phyloP scores from a whole-genome alignment of 2,113 vertebrate genomes.

The Datnioides undecimradiatus region DNA sequence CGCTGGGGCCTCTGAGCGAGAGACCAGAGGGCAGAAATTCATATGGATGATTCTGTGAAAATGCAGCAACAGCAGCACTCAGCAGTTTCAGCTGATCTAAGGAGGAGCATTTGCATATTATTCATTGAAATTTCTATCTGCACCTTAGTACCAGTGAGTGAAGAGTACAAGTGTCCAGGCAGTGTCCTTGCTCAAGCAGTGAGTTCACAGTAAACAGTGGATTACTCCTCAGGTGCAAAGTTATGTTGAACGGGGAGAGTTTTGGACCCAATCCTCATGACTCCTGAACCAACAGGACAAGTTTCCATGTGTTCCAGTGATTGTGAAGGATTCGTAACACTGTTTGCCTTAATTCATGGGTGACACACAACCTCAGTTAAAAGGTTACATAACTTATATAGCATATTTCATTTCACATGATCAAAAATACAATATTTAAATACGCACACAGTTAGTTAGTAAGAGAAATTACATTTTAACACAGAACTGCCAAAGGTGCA shows the following conservation, averaged over 20 bases:
- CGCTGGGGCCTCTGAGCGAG: conserved; percentile 9
- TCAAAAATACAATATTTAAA: background rate
- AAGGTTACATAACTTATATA: background rate
- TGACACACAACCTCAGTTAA: background rate
- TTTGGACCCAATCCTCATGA: background rate
- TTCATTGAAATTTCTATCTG: conserved; percentile 45
- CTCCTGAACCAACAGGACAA: background rate
- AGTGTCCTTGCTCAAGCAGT: background rate
- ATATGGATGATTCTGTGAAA: conserved; percentile 56
- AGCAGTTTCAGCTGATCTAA: conserved; percentile 53
- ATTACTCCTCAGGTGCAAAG: too few species aligned
- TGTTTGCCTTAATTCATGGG: too few species aligned
- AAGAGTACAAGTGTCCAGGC: background rate
- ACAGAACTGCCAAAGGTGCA: background rate
- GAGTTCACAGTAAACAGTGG: background rate
- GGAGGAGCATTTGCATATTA: conserved; percentile 59
- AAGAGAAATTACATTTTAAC: background rate
- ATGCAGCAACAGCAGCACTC: conserved; percentile 37
- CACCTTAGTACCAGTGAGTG: conserved; percentile 14
- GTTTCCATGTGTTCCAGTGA: too few species aligned
- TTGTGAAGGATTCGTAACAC: too few species aligned
- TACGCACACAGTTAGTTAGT: background rate
- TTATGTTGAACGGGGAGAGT: background rate
- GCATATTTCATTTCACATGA: background rate
- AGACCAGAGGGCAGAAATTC: conserved; percentile 51